phyloP scores from a whole-genome alignment of 64 coral and sea anemone species.

The Hydrozoanthus tunicans region DNA sequence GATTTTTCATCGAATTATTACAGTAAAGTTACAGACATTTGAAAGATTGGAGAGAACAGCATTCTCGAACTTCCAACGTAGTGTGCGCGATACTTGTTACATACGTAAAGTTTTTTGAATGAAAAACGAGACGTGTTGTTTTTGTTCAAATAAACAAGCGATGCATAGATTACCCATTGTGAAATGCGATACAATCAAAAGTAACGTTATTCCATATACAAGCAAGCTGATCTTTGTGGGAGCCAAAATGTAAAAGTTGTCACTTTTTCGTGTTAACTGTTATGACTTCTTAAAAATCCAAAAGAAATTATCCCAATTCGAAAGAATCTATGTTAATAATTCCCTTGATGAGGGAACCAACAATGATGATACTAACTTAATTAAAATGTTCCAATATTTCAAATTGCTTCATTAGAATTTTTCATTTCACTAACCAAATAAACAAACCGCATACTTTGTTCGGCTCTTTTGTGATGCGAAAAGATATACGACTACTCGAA shows the following conservation, averaged over 20 bases:
- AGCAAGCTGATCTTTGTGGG: slow-evolving; percentile 2
- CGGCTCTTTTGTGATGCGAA: slow-evolving; percentile 16
- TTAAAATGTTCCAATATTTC: background rate
- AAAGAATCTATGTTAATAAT: no score
- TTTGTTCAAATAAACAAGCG: slow-evolving; percentile 2
- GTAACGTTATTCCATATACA: background rate
- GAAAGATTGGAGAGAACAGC: no score
- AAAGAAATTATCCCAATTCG: no score
- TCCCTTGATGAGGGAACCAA: background rate
- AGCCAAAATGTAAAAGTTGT: background rate
- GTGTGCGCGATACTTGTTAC: no score
- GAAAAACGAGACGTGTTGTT: background rate
- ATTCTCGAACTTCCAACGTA: no score
- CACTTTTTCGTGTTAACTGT: background rate
- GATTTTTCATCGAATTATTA: no score
- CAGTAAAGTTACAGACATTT: no score
- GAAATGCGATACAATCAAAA: background rate
- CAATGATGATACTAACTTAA: no score
- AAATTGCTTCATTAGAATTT: slow-evolving; percentile 54
- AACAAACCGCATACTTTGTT: slow-evolving; percentile 39
- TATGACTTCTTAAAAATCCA: no score
- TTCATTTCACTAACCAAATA: slow-evolving; percentile 59
- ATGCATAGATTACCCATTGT: slow-evolving; percentile 4
- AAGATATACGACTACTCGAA: background rate
- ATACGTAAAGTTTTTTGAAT: background rate